Percentiles rank a stretch among this genome's conserved stretches.
Evolutionary conservation across 1,140 invertebrate genomes (phyloP).

Genomic region (Hylyphantes graminicola): DNA sequence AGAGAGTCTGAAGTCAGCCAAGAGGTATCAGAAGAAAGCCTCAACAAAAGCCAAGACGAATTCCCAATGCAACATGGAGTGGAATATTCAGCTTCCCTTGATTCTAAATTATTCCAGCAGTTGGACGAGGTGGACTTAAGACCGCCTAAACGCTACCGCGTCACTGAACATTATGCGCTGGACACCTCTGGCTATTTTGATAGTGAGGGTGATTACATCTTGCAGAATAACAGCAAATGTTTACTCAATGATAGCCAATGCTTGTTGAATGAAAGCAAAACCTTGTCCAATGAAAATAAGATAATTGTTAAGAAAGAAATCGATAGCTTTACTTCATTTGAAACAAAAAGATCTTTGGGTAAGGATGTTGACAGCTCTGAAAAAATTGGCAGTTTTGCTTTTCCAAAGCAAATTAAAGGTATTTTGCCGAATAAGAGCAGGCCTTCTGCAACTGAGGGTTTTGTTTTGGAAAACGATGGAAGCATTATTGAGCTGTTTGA

Average conservation of each 20-base stretch:
- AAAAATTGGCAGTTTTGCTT: too few species aligned
- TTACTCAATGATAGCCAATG: too few species aligned
- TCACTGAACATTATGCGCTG: not conserved
- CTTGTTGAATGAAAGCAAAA: too few species aligned
- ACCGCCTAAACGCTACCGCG: not conserved
- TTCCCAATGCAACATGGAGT: not conserved
- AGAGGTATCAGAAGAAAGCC: not conserved
- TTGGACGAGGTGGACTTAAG: conserved; percentile 11
- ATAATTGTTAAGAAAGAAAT: too few species aligned
- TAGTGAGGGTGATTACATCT: not conserved
- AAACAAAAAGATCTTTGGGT: too few species aligned
- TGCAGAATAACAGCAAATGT: conserved; percentile 38
- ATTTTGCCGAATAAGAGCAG: too few species aligned
- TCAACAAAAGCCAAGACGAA: conserved; percentile 32
- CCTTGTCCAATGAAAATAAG: not conserved
- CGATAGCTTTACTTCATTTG: too few species aligned
- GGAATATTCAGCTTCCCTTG: not conserved
- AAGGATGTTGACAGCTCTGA: too few species aligned
- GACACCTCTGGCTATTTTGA: not conserved
- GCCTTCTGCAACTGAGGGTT: too few species aligned
- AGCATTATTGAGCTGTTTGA: too few species aligned
- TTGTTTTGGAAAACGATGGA: too few species aligned
- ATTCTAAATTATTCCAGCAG: not conserved
- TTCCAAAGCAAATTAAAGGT: too few species aligned
- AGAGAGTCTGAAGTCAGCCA: conserved; percentile 6